A percentile compares a stretch with the other conserved stretches of the same genome.
phyloP scores from a whole-genome alignment of 2,888 invertebrate species.

The Oligia strigilis region DNA sequence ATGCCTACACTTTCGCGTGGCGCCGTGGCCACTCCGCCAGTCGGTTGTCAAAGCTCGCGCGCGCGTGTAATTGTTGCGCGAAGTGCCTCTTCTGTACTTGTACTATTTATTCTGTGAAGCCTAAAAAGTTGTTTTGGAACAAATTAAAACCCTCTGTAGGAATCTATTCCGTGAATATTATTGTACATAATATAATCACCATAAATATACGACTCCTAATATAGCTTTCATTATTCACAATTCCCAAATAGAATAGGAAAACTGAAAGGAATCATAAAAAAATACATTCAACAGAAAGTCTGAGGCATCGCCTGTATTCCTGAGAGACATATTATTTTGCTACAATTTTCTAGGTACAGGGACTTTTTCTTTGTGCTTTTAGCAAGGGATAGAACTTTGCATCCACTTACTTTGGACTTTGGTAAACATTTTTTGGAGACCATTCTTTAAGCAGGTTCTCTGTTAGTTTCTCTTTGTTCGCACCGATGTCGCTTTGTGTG shows the following conservation, averaged over 20 bases:
- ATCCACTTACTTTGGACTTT: constrained; percentile 5
- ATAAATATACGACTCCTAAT: constrained; percentile 6
- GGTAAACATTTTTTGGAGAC: constrained; percentile 6
- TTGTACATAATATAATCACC: neutral
- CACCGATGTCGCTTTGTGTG: constrained; percentile 24
- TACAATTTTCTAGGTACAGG: constrained; percentile 4
- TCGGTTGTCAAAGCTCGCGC: too few species aligned
- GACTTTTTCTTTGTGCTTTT: neutral
- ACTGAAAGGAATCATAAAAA: constrained; percentile 6
- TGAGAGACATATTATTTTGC: constrained; percentile 23
- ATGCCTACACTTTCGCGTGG: too few species aligned
- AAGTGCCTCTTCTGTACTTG: too few species aligned
- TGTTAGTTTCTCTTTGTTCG: constrained; percentile 17
- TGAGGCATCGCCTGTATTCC: neutral
- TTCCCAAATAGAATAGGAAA: constrained; percentile 13
- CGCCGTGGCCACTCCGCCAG: too few species aligned
- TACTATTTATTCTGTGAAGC: too few species aligned
- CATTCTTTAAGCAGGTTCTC: constrained; percentile 10
- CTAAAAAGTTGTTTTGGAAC: too few species aligned
- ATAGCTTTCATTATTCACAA: constrained; percentile 20
- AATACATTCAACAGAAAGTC: constrained; percentile 28
- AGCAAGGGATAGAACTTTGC: constrained; percentile 14
- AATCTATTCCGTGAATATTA: neutral
- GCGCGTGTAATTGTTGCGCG: too few species aligned
- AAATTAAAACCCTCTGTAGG: neutral